Base-by-base conservation (phyloP, 1,140 invertebrate genomes). In the Bombyx mori region DNA sequence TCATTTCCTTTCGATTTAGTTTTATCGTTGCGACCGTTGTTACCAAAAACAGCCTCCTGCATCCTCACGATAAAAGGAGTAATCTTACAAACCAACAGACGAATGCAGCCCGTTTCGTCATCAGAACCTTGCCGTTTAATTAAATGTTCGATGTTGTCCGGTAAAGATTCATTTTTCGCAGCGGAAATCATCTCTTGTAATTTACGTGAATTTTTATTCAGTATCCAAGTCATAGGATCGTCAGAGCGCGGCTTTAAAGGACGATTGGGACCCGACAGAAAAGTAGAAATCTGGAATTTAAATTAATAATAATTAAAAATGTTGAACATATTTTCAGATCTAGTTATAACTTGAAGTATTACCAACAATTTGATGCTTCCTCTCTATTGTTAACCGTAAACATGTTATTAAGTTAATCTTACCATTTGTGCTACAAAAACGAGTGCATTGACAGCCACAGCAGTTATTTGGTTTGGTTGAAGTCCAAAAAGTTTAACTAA, bases 361-460 rank as follows among this genome's bases (percentile, higher is more conserved):
- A 35, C 4, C 8, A 53, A 53, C 42, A 42, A 35, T 42, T 52
- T 42, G 22, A 52, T 42, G 35, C n/a, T 22, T 35, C 7, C 10
- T 35, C 1, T 35, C 35, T 42, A 8, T 35, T 35, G 26, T 35
- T 35, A 35, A 35, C 2, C 26, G 4, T 35, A 35, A 35, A 35
- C 1, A 35, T 4, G 4, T 4, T 35, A 44, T 10, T 12, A n/a
- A 44, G 35, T 18, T 18, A 44, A 53, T 43, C 87, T 88, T 86
- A 95, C 94, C 91, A 95, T 89, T 88, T 96, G 94, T 3, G 94
- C 94, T n/a, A 96, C 86, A 78, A 95, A 94, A 57, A 96, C 92
- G 6, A 95, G 88, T 9, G 92, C 93, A 77, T 96, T 96, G 1
- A 96, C 83, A 1, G 93, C 93, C 49, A 96, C 91, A 0, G 94